Conservation (phyloP, 1,140 invertebrate species). For the Anastrepha obliqua region DNA sequence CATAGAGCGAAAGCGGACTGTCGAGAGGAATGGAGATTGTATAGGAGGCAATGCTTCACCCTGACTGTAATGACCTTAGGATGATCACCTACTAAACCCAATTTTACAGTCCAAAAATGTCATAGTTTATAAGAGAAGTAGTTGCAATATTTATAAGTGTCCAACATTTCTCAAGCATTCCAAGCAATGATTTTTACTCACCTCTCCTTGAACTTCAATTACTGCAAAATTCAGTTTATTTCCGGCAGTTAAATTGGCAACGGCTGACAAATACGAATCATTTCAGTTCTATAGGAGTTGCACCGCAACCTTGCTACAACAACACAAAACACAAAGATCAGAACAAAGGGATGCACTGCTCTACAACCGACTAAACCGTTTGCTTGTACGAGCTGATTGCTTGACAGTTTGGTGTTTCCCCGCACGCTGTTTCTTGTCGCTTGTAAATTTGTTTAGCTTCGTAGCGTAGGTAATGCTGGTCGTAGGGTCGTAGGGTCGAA, state of each 20-base stretch:
- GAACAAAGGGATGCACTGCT: not conserved
- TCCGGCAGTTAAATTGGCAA: not conserved
- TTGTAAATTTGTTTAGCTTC: slow-evolving; percentile 6
- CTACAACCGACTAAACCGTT: not conserved
- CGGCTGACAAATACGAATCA: not conserved
- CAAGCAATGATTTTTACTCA: not conserved
- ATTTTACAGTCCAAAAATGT: no score
- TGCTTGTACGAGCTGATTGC: not conserved
- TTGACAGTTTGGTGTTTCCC: not conserved
- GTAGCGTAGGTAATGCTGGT: not conserved
- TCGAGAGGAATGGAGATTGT: no score
- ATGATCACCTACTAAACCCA: no score
- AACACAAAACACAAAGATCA: slow-evolving; percentile 14
- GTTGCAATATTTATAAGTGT: no score
- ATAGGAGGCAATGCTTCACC: no score
- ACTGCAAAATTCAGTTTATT: not conserved
- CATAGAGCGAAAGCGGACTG: no score
- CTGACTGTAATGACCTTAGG: no score
- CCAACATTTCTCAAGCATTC: no score
- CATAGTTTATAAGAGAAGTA: no score
- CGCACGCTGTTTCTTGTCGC: slow-evolving; percentile 10
- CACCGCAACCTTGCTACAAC: not conserved
- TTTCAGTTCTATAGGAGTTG: not conserved
- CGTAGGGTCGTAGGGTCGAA: not conserved
- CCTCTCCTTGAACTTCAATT: not conserved